Percentiles rank a stretch among this genome's conserved stretches.
phyloP scores from a whole-genome alignment of 2,113 vertebrate species.

The Mesocricetus auratus region DNA sequence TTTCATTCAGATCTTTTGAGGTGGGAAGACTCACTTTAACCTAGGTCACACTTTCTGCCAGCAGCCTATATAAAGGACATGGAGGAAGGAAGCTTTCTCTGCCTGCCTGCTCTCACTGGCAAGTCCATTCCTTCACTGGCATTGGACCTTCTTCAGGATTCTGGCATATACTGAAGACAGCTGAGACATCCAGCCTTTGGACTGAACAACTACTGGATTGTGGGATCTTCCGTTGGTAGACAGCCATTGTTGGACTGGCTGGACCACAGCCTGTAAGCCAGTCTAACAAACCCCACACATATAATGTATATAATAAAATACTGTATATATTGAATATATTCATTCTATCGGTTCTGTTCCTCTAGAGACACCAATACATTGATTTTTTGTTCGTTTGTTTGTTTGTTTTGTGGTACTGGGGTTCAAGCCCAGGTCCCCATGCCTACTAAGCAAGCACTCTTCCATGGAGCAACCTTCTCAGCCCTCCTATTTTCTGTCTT shows the following conservation, averaged over 20 bases:
- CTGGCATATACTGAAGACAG: not conserved
- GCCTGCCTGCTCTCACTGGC: not conserved
- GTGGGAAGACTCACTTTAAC: not conserved
- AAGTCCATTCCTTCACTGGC: not conserved
- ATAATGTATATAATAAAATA: not conserved
- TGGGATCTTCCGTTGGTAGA: not conserved
- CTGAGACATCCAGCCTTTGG: not conserved
- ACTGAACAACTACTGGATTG: not conserved
- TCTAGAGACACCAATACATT: not conserved
- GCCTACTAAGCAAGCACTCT: not conserved
- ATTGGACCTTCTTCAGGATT: not conserved
- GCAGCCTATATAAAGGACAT: not conserved
- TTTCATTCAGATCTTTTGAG: not conserved
- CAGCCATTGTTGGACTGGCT: not conserved
- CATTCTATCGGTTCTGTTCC: not conserved
- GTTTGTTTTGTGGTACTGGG: not conserved
- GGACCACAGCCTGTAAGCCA: not conserved
- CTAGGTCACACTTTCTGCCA: not conserved
- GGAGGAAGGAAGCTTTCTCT: not conserved
- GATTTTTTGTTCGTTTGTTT: not conserved
- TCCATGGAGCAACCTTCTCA: not conserved
- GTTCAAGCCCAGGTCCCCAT: not conserved
- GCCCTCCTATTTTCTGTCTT: not conserved
- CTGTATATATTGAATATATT: not conserved
- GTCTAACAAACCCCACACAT: not conserved